Base-by-base conservation (phyloP, 1,140 invertebrate species). In the Heliconius nattereri region DNA sequence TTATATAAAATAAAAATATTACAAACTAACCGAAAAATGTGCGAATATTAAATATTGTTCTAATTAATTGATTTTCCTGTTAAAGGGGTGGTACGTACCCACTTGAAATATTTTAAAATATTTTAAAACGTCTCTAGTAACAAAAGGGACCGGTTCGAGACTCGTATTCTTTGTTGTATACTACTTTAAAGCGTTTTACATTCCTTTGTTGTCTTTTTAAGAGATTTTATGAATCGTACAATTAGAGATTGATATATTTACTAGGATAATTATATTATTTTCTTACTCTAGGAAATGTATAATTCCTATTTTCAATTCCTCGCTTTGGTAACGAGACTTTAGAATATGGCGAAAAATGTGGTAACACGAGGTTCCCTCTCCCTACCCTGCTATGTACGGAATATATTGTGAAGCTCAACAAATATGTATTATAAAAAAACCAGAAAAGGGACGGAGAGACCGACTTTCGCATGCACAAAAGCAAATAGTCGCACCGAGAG, bases 41-140 rank as follows among this genome's bases (percentile, higher is more conserved):
- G 13, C 29, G 35, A 3, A 75, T 75, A 23, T 54, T 75, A 75
- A 57, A 75, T 57, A 7, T 75, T 75, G 49, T 57, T 57, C n/a
- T 57, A 75, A 60, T 75, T 75, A 75, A 75, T 57, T 75, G 73
- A 75, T 75, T 75, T 66, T 74, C 73, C 35, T 57, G 19, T 57
- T 57, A 75, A 75, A 75, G 32, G 73, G 52, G 23, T 75, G 26
- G 23, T 16, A 45, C 13, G 40, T 45, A 45, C 40, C 13, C 13
- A 75, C 49, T 57, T 29, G 23, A 75, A 57, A 75, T 75, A 54
- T 75, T 75, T 75, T 75, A 52, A 57, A 37, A 57, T 75, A 37
- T 75, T 75, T 29, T 75, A 35, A 49, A 57, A 75, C 49, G 26
- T 75, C 73, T 54, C 49, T 52, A 35, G 54, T 57, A 75, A 75